These are phyloP conservation scores for Manacus vitellinus DNA, from an alignment of 2,113 vertebrate genomes.

Conservation along the genomic window DNA sequence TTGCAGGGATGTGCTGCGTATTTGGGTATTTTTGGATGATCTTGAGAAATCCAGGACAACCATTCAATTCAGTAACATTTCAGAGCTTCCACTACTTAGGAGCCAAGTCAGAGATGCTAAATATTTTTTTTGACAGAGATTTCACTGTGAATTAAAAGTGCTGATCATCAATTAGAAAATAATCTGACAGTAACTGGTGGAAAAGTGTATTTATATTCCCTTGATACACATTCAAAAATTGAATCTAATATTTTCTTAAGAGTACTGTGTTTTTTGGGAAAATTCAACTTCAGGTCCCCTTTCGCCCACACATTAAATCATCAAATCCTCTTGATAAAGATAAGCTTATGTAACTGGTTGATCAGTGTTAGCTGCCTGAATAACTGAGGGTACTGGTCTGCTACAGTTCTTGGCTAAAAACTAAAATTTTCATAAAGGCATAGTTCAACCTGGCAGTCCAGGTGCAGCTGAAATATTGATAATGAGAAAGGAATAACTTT, in stretches of 20 bases:
- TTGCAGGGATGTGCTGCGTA: not conserved
- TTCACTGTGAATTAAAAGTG: not conserved
- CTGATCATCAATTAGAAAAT: not conserved
- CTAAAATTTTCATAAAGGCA: not conserved
- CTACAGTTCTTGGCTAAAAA: not conserved
- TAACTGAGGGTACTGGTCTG: not conserved
- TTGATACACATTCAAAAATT: not conserved
- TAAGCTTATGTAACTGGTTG: not conserved
- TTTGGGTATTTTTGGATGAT: not conserved
- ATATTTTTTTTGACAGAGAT: not conserved
- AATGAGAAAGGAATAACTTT: not conserved
- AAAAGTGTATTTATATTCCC: not conserved
- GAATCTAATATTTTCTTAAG: not conserved
- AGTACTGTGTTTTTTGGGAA: not conserved
- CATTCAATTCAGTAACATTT: not conserved
- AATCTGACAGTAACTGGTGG: not conserved
- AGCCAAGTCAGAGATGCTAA: not conserved
- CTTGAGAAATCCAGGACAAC: not conserved
- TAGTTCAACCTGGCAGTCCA: not conserved
- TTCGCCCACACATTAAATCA: not conserved
- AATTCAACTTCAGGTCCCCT: not conserved
- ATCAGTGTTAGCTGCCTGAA: not conserved
- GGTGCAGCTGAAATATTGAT: not conserved
- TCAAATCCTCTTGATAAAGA: not conserved
- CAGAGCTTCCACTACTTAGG: not conserved